Percentiles rank a stretch among this genome's conserved stretches.
Evolutionary conservation across 2,888 invertebrate genomes (phyloP).

Genomic region (Drepanosiphum platanoidis): DNA sequence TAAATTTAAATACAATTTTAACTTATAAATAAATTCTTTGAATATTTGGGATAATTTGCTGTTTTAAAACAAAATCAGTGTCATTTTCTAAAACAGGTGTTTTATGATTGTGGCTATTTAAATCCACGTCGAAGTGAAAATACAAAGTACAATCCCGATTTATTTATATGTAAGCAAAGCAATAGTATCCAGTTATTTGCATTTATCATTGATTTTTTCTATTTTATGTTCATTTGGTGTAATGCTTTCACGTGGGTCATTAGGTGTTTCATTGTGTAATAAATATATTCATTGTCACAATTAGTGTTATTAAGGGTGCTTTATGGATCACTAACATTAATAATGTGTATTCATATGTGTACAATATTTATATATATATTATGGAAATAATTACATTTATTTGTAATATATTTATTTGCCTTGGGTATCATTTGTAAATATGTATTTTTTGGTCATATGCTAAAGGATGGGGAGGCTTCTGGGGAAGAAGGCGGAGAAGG

Average conservation of each 20-base stretch:
- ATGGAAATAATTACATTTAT: slow-evolving; percentile 29
- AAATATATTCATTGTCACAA: slow-evolving; percentile 47
- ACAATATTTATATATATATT: slow-evolving; percentile 14
- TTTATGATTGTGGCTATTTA: slow-evolving; percentile 58
- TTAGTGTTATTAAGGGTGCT: slow-evolving; percentile 43
- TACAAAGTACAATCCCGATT: slow-evolving; percentile 49
- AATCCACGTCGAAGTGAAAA: slow-evolving; percentile 41
- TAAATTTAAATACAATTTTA: background rate
- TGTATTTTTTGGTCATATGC: slow-evolving; percentile 59
- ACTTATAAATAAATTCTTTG: slow-evolving; percentile 37
- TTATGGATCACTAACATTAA: slow-evolving; percentile 53
- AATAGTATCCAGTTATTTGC: slow-evolving; percentile 40
- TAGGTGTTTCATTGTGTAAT: slow-evolving; percentile 50
- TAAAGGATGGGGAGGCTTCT: slow-evolving; percentile 68
- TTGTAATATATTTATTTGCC: slow-evolving; percentile 6
- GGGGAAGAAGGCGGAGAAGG: slow-evolving; percentile 72
- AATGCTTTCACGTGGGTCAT: slow-evolving; percentile 53
- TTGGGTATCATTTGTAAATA: slow-evolving; percentile 59
- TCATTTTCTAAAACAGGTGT: slow-evolving; percentile 59
- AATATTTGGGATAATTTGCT: slow-evolving; percentile 52
- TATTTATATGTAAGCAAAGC: slow-evolving; percentile 59
- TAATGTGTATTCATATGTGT: slow-evolving; percentile 30
- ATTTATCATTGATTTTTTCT: slow-evolving; percentile 36
- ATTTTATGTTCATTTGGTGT: slow-evolving; percentile 44
- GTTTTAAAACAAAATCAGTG: slow-evolving; percentile 52